Conservation (phyloP, 2,113 vertebrate genomes). For the Corydoras sp. region DNA sequence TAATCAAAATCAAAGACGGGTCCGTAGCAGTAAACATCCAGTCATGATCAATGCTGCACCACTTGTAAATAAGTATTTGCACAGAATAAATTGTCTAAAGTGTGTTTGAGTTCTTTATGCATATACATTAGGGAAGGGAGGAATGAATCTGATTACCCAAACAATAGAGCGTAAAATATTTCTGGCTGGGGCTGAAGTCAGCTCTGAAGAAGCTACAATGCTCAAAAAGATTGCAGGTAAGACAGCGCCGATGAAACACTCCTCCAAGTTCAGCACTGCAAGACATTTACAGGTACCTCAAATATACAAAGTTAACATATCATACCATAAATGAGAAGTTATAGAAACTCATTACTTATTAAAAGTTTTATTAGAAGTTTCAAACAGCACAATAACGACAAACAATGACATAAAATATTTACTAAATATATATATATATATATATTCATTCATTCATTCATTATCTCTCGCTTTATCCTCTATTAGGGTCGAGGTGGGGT, state of each 20-base stretch:
- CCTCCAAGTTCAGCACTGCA: slow-evolving; percentile 66
- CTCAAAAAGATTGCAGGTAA: slow-evolving; percentile 68
- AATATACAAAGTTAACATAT: not conserved
- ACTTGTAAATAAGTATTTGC: not conserved
- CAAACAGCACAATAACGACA: no score
- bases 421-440: no score
- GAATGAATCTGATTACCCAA: slow-evolving; percentile 52
- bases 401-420: no score
- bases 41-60: no score
- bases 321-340: not conserved
- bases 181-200: slow-evolving; percentile 68
- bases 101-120: not conserved
- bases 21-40: no score
- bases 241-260: slow-evolving; percentile 67
- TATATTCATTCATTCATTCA: no score
- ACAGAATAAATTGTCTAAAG: not conserved
- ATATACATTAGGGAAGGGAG: no score
- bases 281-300: not conserved
- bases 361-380: no score
- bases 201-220: slow-evolving; percentile 67
- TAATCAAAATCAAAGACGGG: no score
- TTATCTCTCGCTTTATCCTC: no score
- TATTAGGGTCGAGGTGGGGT: no score
- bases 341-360: not conserved
- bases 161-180: slow-evolving; percentile 69